Evolutionary conservation across 92 coral and sea anemone species (phyloP), one percentile per base, ranked within the genome.

Genomic region (Actinostola sp.): DNA sequence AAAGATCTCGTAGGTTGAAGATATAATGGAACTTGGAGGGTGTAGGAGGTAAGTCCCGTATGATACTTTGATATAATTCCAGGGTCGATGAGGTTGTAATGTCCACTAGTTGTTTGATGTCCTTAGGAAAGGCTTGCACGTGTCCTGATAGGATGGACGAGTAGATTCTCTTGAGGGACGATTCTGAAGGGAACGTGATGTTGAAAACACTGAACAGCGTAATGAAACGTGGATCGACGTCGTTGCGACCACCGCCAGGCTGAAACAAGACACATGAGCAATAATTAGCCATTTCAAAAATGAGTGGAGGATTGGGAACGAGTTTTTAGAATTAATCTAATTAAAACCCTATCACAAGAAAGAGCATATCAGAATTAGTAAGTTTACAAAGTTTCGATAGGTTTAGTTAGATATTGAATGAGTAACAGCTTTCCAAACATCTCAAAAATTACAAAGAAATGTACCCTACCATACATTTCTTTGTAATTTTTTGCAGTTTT

Each of bases 241-340:
- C 99, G 68, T 95, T 95, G 24, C 99, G 95, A 14, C 99, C 99
- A 35, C 99, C 99, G 8, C 99, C 99, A 17, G 99, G 99, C 97
- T 93, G 73, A 25, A 57, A 53, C 20, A 53, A 8, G 21, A 54
- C 13, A 54, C 59, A 23, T n/a, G 28, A 52, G 12, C 8, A 8
- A 48, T 21, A 48, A n/a, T n/a, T n/a, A n/a, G n/a, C n/a, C n/a
- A n/a, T n/a, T n/a, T n/a, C n/a, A n/a, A n/a, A n/a, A n/a, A n/a
- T n/a, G n/a, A n/a, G n/a, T n/a, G n/a, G n/a, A n/a, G n/a, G n/a
- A n/a, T n/a, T n/a, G n/a, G n/a, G n/a, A n/a, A n/a, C n/a, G n/a
- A n/a, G n/a, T n/a, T n/a, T n/a, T n/a, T n/a, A n/a, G n/a, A n/a
- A n/a, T n/a, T n/a, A n/a, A n/a, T n/a, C n/a, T n/a, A n/a, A n/a